These are phyloP conservation scores for Astreopora myriophthalma DNA, from an alignment of 64 coral and sea anemone species.

Conservation along the genomic window DNA sequence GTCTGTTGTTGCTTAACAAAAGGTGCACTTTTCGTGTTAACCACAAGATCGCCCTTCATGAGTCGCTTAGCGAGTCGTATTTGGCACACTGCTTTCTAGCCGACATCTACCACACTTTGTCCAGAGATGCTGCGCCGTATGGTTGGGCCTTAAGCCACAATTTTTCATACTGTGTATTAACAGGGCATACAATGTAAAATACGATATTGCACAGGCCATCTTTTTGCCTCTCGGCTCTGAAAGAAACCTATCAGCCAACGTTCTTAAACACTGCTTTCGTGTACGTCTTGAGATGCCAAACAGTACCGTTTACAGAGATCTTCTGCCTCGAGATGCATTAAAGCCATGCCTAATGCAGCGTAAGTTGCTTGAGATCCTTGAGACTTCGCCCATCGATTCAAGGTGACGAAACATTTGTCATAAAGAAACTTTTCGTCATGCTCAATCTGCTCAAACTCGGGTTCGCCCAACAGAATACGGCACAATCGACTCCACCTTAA, in stretches of 20 bases:
- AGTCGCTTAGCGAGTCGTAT: no score
- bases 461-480: neutral
- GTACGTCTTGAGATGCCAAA: neutral
- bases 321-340: neutral
- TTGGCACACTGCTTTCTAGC: no score
- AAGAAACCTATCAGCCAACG: no score
- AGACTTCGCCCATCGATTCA: neutral
- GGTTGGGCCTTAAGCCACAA: no score
- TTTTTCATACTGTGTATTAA: no score
- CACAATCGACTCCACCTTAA: neutral
- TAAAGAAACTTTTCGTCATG: neutral
- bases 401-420: constrained; percentile 1
- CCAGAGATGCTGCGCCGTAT: no score
- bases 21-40: no score
- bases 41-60: no score
- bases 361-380: neutral
- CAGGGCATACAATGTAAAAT: neutral
- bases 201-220: neutral
- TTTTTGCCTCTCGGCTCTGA: no score
- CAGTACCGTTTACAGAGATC: constrained; percentile 30
- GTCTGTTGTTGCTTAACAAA: no score
- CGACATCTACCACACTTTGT: no score
- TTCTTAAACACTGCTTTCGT: constrained; percentile 9
- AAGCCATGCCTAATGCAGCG: neutral
- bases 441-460: neutral